Percentiles rank a stretch among this genome's conserved stretches.
Evolutionary conservation across 1,140 invertebrate species (phyloP).

Genomic region (Caerostris extrusa): DNA sequence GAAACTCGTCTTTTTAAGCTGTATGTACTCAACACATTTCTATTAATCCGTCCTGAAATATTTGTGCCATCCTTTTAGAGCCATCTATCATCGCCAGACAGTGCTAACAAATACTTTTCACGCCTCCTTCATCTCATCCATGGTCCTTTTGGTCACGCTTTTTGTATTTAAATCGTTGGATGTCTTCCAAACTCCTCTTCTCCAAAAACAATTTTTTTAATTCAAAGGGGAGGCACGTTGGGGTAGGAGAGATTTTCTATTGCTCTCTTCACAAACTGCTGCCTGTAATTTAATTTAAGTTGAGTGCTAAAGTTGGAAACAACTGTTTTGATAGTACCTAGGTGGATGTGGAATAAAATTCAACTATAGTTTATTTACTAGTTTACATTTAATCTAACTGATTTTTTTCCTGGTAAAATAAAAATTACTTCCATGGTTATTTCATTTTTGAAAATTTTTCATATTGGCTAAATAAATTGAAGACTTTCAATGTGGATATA

Average conservation of each 20-base stretch:
- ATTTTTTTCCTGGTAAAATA: background rate
- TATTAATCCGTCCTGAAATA: constrained; percentile 33
- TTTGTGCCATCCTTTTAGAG: background rate
- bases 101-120: constrained; percentile 62
- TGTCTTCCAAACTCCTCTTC: constrained; percentile 31
- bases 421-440: background rate
- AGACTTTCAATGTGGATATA: too few relatives aligned
- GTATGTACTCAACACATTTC: background rate
- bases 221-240: background rate
- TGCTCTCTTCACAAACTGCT: background rate
- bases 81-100: constrained; percentile 56
- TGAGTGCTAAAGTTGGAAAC: background rate
- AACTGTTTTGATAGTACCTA: background rate
- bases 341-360: background rate
- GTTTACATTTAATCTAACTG: background rate
- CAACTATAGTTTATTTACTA: background rate
- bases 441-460: background rate
- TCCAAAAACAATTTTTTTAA: background rate
- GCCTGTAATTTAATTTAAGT: constrained; percentile 28
- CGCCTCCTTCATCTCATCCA: constrained; percentile 59
- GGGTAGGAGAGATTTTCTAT: constrained; percentile 11
- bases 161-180: constrained; percentile 58
- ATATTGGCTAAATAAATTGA: too few relatives aligned
- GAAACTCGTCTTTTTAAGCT: too few relatives aligned
- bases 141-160: constrained; percentile 51